A percentile compares a stretch with the other conserved stretches of the same genome.
These are phyloP conservation scores for Calycopis cecrops DNA, from an alignment of 1,140 invertebrate species.

Conservation along the genomic window DNA sequence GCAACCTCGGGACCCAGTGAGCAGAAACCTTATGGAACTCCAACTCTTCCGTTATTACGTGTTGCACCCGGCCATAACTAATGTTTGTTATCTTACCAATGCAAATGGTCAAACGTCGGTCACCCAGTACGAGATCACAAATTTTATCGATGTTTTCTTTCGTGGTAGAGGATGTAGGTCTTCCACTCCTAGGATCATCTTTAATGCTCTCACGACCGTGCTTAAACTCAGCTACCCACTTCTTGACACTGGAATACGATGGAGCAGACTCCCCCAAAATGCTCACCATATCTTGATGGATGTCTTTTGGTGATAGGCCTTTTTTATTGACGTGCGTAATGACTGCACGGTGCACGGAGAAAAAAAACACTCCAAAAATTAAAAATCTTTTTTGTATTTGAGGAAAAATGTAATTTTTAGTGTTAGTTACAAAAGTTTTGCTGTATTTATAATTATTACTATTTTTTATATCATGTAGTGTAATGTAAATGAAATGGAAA, in stretches of 20 bases:
- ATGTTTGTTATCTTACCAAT: no score
- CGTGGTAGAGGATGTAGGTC: conserved; percentile 11
- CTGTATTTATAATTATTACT: no score
- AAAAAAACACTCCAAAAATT: no score
- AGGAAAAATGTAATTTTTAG: no score
- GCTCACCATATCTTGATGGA: conserved; percentile 10
- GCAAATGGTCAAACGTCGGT: no score
- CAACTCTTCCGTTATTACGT: conserved; percentile 16
- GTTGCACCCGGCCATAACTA: background rate
- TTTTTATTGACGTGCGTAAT: conserved; percentile 13
- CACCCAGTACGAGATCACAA: conserved; percentile 6
- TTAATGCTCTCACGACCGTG: conserved; percentile 13
- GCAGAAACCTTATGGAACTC: conserved; percentile 14
- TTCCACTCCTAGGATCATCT: conserved; percentile 12
- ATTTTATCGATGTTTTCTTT: conserved; percentile 11
- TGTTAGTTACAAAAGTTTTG: no score
- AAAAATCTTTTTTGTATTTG: no score
- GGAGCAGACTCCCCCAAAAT: conserved; percentile 11
- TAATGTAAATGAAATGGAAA: no score
- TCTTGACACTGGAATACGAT: conserved; percentile 15
- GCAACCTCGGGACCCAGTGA: conserved; percentile 4
- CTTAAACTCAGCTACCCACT: conserved; percentile 17
- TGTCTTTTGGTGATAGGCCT: conserved; percentile 10
- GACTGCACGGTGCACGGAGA: conserved; percentile 11
- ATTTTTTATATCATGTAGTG: no score